Conservation (phyloP, 1,140 invertebrate genomes). For the Meloidogyne chitwoodi region DNA sequence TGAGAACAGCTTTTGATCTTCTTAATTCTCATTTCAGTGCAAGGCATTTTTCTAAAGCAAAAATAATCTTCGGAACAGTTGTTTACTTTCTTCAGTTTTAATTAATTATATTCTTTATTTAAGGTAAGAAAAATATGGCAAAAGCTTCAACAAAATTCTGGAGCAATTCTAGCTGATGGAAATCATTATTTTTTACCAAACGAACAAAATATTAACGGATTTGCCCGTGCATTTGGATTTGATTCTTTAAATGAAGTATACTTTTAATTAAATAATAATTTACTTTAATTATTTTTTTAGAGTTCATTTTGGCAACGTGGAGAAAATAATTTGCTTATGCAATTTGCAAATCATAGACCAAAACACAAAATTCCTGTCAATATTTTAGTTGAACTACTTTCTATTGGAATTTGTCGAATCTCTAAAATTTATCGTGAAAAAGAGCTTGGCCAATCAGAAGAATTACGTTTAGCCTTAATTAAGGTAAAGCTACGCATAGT, state of each 20-base stretch:
- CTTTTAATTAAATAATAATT: not conserved
- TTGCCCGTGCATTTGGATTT: not conserved
- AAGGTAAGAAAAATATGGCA: not conserved
- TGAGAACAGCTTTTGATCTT: constrained; percentile 17
- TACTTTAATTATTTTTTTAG: not conserved
- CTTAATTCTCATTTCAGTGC: constrained; percentile 28
- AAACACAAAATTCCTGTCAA: not conserved
- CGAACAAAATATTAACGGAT: not conserved
- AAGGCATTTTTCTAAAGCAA: constrained; percentile 29
- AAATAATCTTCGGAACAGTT: constrained; percentile 5
- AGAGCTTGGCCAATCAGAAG: not conserved
- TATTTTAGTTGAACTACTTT: constrained; percentile 10
- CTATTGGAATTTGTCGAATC: not conserved
- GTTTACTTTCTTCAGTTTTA: not conserved
- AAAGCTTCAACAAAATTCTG: not conserved
- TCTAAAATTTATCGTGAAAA: not conserved
- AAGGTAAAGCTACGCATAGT: not conserved
- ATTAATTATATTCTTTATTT: not conserved
- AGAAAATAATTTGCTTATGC: not conserved
- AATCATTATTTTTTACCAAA: not conserved
- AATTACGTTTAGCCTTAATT: not conserved
- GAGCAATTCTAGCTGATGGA: constrained; percentile 1
- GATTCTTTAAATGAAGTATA: not conserved
- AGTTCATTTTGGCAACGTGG: not conserved
- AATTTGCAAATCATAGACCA: not conserved